A percentile compares a stretch with the other conserved stretches of the same genome.
phyloP scores from a whole-genome alignment of 2,113 vertebrate genomes.

The Plectropomus leopardus region DNA sequence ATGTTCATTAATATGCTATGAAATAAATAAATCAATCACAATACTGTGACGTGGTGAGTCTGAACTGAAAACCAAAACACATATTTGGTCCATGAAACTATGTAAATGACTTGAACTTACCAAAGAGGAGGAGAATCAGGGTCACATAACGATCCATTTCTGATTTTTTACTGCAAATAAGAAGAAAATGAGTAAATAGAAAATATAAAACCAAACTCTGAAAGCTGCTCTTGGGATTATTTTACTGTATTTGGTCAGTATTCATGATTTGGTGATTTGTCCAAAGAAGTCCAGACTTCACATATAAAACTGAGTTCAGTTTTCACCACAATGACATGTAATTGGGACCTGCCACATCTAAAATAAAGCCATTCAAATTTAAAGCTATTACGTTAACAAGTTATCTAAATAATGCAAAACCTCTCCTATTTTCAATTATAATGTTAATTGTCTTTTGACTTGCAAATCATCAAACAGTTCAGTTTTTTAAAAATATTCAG shows the following conservation, averaged over 20 bases:
- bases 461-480: too few species aligned
- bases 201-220: background rate
- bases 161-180: slow-evolving; percentile 10
- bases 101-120: slow-evolving; percentile 3
- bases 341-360: background rate
- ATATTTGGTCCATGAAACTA: background rate
- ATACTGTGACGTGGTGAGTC: background rate
- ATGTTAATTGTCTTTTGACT: too few species aligned
- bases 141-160: slow-evolving; percentile 9
- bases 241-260: background rate
- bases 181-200: background rate
- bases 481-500: background rate
- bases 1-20: too few species aligned
- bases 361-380: too few species aligned
- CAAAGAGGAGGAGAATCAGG: slow-evolving; percentile 7
- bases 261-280: background rate
- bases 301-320: too few species aligned
- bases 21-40: too few species aligned
- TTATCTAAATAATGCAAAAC: too few species aligned
- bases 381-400: too few species aligned
- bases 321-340: background rate
- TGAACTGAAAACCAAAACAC: background rate
- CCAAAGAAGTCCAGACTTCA: background rate
- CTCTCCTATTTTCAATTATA: too few species aligned
- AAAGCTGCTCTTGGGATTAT: background rate